These are phyloP conservation scores for Pseudopipra pipra DNA, from an alignment of 2,113 vertebrate genomes.

Conservation along the genomic window DNA sequence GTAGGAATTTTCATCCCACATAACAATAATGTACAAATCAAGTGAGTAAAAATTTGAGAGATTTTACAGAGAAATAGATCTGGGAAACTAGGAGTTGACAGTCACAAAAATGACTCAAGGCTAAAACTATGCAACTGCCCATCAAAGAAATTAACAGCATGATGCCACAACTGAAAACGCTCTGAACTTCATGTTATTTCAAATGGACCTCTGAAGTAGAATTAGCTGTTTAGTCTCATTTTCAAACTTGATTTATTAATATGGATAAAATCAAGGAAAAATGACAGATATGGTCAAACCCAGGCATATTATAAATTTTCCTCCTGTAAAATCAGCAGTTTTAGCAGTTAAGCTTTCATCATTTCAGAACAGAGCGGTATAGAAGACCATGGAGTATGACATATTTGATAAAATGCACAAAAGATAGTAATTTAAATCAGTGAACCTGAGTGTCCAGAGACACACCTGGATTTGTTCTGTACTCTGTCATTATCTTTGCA, in stretches of 20 bases:
- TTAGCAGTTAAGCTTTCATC: neutral
- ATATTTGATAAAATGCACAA: neutral
- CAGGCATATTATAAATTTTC: neutral
- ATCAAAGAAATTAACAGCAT: neutral
- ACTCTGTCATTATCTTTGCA: neutral
- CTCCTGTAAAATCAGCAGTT: neutral
- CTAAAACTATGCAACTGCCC: neutral
- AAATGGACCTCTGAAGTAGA: neutral
- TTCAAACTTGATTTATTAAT: slow-evolving; percentile 17
- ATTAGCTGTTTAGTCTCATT: neutral
- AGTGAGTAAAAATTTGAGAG: neutral
- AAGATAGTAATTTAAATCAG: neutral
- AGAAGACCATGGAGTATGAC: neutral
- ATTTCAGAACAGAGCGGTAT: neutral
- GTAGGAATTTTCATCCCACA: neutral
- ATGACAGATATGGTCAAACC: neutral
- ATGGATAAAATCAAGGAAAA: neutral
- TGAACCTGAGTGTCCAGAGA: neutral
- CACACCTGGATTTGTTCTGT: neutral
- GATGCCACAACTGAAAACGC: neutral
- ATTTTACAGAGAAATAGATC: slow-evolving; percentile 2
- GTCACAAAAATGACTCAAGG: neutral
- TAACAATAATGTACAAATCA: neutral
- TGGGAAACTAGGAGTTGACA: neutral
- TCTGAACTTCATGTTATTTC: neutral